Base-by-base conservation (phyloP, 2,888 invertebrate species). In the Aplocera efformata region DNA sequence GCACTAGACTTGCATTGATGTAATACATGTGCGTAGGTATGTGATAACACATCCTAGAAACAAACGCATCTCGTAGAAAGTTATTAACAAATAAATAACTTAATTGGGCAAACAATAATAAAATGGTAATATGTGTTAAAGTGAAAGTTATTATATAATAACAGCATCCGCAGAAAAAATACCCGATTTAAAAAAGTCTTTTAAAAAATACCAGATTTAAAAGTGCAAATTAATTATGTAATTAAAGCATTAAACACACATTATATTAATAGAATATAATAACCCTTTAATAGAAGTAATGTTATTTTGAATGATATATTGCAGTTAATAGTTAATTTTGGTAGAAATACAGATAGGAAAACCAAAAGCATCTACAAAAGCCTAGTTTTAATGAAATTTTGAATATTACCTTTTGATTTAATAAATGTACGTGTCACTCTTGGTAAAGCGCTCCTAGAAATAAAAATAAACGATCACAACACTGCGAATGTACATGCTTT, bases 371-470 rank as follows among this genome's bases (percentile, higher is more conserved):
- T 11, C 10, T 38, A 35, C 21, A 11, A 20, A 39, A 24, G 38
- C 42, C 27, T 26, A 50, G 52, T 46, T 39, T 34, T 44, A 57
- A 65, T 70, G 63, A 41, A 43, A 60, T 56, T 55, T 50, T 46
- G 42, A 53, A 65, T 60, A 71, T 86, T 86, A 86, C 86, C 84
- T 83, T 85, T 48, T 39, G 44, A 75, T 88, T 91, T 93, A 94
- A 90, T 90, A 95, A 92, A 95, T 95, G 91, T 95, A 95, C 76
- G 95, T 95, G 92, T 94, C 93, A 91, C 95, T 95, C 92, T 90
- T 91, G 89, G 91, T 89, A 88, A 91, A 90, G 88, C 92, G 91
- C 71, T 90, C 92, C 90, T 92, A 92, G 89, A 92, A 92, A 67
- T 77, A 75, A 56, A 72, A 92, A 90, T 83, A 84, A 91, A 72